A percentile compares a stretch with the other conserved stretches of the same genome.
These are phyloP conservation scores for Anagyrus pseudococci DNA, from an alignment of 2,888 invertebrate genomes.

Conservation along the genomic window DNA sequence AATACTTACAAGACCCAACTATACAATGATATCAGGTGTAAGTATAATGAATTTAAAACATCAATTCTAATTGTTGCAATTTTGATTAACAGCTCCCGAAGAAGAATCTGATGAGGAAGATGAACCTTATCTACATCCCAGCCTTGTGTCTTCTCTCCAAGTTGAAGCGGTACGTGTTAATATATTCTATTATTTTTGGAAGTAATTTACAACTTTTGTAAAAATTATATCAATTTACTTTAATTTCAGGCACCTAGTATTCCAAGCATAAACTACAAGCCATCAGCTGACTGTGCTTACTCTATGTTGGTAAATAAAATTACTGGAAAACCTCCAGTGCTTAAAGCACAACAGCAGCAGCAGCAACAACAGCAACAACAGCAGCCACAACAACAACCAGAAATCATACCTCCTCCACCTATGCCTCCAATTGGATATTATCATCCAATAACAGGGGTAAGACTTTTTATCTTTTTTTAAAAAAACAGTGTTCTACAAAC, in stretches of 20 bases:
- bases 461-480: not conserved
- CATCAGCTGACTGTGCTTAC: conserved; percentile 86
- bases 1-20: conserved; percentile 40
- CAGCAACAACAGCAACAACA: conserved; percentile 17
- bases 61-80: conserved; percentile 16
- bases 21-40: conserved; percentile 33
- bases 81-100: conserved; percentile 40
- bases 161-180: conserved; percentile 71
- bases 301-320: conserved; percentile 87
- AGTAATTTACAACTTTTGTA: conserved; percentile 12
- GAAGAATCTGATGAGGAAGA: conserved; percentile 66
- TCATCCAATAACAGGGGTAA: conserved; percentile 51
- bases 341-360: conserved; percentile 44
- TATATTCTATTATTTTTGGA: not conserved
- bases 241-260: conserved; percentile 67
- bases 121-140: conserved; percentile 85
- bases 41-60: conserved; percentile 21
- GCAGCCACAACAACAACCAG: conserved; percentile 39
- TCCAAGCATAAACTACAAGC: conserved; percentile 76
- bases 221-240: not conserved
- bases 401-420: conserved; percentile 46
- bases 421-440: conserved; percentile 51
- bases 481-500: not conserved
- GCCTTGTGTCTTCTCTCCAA: conserved; percentile 68
- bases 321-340: conserved; percentile 68